phyloP scores from a whole-genome alignment of 2,113 vertebrate species.

The Podarcis cretensis region DNA sequence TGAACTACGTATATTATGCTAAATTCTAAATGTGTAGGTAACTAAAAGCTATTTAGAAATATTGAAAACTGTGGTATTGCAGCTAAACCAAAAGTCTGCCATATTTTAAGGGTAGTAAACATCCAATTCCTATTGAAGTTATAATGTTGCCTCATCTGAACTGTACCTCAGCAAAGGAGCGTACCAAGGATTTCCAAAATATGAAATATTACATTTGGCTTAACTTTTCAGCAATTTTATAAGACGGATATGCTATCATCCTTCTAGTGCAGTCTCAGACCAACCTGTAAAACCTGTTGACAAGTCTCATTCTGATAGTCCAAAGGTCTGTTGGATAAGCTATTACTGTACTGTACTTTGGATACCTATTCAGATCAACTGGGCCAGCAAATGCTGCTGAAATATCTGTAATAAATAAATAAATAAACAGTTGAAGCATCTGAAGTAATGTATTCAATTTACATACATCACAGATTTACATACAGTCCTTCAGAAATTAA shows the following conservation, averaged over 20 bases:
- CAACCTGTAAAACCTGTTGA: conserved; percentile 94
- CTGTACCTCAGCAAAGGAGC: not conserved
- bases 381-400: conserved; percentile 91
- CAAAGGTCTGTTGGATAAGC: conserved; percentile 95
- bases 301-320: conserved; percentile 89
- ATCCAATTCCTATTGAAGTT: not conserved
- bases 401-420: conserved; percentile 81
- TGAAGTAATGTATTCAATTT: not conserved
- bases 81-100: not conserved
- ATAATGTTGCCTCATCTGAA: not conserved
- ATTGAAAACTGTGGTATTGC: not conserved
- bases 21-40: not conserved
- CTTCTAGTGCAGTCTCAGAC: conserved; percentile 35
- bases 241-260: not conserved
- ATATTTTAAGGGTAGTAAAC: too few species aligned
- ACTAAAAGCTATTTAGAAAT: not conserved
- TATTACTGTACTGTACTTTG: conserved; percentile 91
- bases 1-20: not conserved
- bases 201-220: not conserved
- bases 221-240: not conserved
- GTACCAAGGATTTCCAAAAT: not conserved
- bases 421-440: not conserved
- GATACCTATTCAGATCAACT: conserved; percentile 91
- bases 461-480: too few species aligned
- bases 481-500: not conserved